A percentile compares a stretch with the other conserved stretches of the same genome.
Conservation (phyloP, 2,113 vertebrate species). For the Oreochromis aureus region DNA sequence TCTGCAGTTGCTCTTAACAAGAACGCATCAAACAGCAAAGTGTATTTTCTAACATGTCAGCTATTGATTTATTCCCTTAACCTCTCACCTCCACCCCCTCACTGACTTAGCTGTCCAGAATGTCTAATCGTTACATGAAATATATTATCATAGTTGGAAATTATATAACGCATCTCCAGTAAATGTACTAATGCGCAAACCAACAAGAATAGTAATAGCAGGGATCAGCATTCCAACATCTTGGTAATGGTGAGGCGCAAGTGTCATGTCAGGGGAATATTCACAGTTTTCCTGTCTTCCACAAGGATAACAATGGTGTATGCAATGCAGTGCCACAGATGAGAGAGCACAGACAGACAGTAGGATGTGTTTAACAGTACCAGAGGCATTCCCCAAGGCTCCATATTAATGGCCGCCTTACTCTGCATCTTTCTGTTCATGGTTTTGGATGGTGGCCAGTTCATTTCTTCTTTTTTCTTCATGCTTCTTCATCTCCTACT, state of each 20-base stretch:
- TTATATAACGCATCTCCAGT: neutral
- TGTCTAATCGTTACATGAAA: neutral
- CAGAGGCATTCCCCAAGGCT: slow-evolving; percentile 36
- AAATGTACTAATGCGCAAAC: neutral
- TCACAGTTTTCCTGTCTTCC: slow-evolving; percentile 36
- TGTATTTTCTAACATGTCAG: neutral
- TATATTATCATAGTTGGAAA: neutral
- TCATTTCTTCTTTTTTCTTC: neutral
- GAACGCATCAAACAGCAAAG: neutral
- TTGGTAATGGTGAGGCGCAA: slow-evolving; percentile 15
- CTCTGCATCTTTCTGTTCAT: slow-evolving; percentile 17
- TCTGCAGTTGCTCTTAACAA: neutral
- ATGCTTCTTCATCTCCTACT: neutral
- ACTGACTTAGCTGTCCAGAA: neutral
- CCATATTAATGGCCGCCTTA: slow-evolving; percentile 24
- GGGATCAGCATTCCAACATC: neutral
- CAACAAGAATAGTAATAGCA: neutral
- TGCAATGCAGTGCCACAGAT: slow-evolving; percentile 28
- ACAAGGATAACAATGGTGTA: slow-evolving; percentile 29
- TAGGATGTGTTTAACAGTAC: slow-evolving; percentile 46
- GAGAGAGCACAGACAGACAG: slow-evolving; percentile 31
- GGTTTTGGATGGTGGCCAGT: slow-evolving; percentile 29
- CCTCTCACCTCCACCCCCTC: neutral
- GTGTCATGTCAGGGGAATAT: slow-evolving; percentile 36
- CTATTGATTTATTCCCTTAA: neutral